These are phyloP conservation scores for Monopterus albus DNA, from an alignment of 2,113 vertebrate genomes.

Conservation along the genomic window DNA sequence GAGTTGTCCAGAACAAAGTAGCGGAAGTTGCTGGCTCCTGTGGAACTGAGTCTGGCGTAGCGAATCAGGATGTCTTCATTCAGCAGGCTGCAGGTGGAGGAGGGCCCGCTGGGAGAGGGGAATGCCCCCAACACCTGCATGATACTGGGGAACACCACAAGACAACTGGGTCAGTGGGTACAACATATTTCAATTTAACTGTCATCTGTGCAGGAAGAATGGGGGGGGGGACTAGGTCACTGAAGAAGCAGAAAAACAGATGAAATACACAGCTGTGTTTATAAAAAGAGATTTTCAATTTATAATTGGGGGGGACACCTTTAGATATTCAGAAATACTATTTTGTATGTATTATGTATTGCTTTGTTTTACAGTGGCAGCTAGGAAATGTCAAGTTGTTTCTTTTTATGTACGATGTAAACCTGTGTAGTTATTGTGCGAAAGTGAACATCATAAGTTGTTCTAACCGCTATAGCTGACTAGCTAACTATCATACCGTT, in stretches of 20 bases:
- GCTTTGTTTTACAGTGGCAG: no score
- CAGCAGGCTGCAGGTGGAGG: conserved; percentile 95
- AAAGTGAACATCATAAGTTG: no score
- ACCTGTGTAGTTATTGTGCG: no score
- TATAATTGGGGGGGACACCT: no score
- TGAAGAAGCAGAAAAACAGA: conserved; percentile 25
- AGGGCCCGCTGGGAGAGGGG: conserved; percentile 94
- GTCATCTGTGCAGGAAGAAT: neutral
- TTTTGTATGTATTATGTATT: no score
- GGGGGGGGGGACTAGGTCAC: neutral
- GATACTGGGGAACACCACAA: conserved; percentile 83
- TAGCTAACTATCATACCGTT: no score
- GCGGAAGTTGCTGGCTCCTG: conserved; percentile 92
- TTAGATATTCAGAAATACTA: no score
- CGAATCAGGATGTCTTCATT: conserved; percentile 95
- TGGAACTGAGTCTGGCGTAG: conserved; percentile 90
- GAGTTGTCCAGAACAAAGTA: conserved; percentile 97
- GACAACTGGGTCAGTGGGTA: conserved; percentile 27
- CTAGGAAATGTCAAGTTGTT: no score
- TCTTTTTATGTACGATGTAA: neutral
- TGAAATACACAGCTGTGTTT: no score
- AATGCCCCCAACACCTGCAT: conserved; percentile 97
- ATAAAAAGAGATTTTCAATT: no score
- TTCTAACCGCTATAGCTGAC: neutral
- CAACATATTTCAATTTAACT: neutral